phyloP scores from a whole-genome alignment of 1,140 invertebrate species.

The Pseudomyrmex gracilis region DNA sequence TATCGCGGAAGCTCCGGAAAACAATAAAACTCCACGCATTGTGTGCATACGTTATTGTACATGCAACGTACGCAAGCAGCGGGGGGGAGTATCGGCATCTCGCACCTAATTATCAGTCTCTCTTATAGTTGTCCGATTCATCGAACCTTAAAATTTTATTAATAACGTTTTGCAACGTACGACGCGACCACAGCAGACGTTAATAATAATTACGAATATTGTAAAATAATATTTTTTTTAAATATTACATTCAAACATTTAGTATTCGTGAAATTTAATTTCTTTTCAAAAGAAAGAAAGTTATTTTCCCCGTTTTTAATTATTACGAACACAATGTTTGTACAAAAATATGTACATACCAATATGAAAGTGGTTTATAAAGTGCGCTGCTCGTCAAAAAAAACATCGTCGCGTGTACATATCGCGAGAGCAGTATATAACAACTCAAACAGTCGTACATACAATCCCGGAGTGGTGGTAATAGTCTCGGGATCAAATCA shows the following conservation, averaged over 20 bases:
- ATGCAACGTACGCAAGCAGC: conserved; percentile 38
- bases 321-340: background rate
- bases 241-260: no score
- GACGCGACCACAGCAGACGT: no score
- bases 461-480: conserved; percentile 52
- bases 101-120: conserved; percentile 29
- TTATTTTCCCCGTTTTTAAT: background rate
- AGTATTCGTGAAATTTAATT: no score
- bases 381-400: conserved; percentile 6
- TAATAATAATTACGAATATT: no score
- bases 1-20: conserved; percentile 67
- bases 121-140: conserved; percentile 23
- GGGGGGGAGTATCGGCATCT: conserved; percentile 25
- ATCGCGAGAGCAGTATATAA: conserved; percentile 2
- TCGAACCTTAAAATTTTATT: conserved; percentile 41
- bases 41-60: conserved; percentile 67
- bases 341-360: background rate
- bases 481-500: conserved; percentile 53
- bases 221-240: no score
- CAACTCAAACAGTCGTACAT: conserved; percentile 39
- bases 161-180: background rate
- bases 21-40: conserved; percentile 70
- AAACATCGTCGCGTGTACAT: no score
- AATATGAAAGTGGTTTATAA: background rate
- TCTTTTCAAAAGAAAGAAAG: no score